These are phyloP conservation scores for Megamerina dolium DNA, from an alignment of 2,888 invertebrate species.

Conservation along the genomic window DNA sequence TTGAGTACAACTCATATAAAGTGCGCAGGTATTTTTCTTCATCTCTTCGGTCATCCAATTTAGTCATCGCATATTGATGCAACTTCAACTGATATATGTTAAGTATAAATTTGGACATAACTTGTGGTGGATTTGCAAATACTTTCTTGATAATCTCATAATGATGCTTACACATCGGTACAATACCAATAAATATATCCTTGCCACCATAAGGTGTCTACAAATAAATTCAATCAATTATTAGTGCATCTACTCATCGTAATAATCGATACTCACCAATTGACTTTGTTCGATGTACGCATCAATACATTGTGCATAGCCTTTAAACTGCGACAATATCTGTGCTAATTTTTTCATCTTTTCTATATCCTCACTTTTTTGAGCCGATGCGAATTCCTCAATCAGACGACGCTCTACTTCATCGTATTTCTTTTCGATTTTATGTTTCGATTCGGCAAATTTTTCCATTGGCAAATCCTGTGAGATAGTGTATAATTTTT, in stretches of 20 bases:
- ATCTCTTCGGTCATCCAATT: constrained; percentile 75
- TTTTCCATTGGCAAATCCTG: constrained; percentile 88
- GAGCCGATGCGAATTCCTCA: constrained; percentile 89
- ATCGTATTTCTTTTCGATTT: constrained; percentile 83
- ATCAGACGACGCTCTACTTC: constrained; percentile 85
- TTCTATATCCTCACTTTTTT: constrained; percentile 73
- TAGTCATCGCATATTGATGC: constrained; percentile 77
- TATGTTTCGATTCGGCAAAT: constrained; percentile 77
- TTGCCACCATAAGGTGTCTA: constrained; percentile 79
- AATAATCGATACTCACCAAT: constrained; percentile 55
- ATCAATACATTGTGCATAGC: constrained; percentile 92
- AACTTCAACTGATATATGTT: constrained; percentile 90
- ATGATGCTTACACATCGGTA: constrained; percentile 84
- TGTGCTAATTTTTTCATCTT: constrained; percentile 91
- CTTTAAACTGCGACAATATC: constrained; percentile 91
- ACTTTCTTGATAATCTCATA: constrained; percentile 79
- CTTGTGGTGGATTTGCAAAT: constrained; percentile 91
- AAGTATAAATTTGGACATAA: constrained; percentile 95
- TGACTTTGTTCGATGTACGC: constrained; percentile 96
- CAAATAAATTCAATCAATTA: constrained; percentile 23
- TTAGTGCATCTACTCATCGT: neutral
- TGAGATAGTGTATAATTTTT: constrained; percentile 90
- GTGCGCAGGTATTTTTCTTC: constrained; percentile 83
- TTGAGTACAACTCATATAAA: constrained; percentile 83
- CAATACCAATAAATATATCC: constrained; percentile 85